A percentile compares a stretch with the other conserved stretches of the same genome.
phyloP scores from a whole-genome alignment of 92 coral and sea anemone species.

The Phenganax subtilis region DNA sequence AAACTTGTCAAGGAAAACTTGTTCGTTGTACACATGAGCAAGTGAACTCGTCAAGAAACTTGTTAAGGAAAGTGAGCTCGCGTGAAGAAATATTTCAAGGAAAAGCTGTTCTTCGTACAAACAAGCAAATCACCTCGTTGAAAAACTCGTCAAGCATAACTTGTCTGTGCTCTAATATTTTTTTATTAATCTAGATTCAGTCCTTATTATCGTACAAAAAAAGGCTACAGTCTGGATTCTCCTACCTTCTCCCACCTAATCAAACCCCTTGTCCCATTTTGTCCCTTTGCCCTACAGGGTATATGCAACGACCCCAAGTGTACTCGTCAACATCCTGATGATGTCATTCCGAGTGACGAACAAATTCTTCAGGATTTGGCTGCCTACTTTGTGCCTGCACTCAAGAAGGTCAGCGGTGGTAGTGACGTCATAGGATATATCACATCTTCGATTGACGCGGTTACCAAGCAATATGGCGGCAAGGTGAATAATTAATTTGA shows the following conservation, averaged over 20 bases:
- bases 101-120: background rate
- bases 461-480: slow-evolving; percentile 65
- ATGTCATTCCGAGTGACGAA: slow-evolving; percentile 48
- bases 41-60: background rate
- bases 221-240: slow-evolving; percentile 69
- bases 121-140: background rate
- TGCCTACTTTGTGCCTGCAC: slow-evolving; percentile 49
- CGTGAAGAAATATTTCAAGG: no score
- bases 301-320: slow-evolving; percentile 87
- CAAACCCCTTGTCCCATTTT: slow-evolving; percentile 57
- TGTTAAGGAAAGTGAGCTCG: no score
- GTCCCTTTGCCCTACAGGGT: slow-evolving; percentile 81
- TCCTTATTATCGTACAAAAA: slow-evolving; percentile 79
- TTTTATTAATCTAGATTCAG: slow-evolving; percentile 60
- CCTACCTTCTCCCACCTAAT: slow-evolving; percentile 66
- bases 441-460: slow-evolving; percentile 20
- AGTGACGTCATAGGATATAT: slow-evolving; percentile 30
- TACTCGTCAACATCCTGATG: slow-evolving; percentile 59
- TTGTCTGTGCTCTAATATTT: background rate
- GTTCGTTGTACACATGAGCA: background rate
- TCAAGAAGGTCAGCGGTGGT: slow-evolving; percentile 13
- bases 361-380: slow-evolving; percentile 75
- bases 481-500: slow-evolving; percentile 25
- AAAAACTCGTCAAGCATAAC: background rate
- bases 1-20: no score